Percentiles rank a stretch among this genome's conserved stretches.
Evolutionary conservation across 2,888 invertebrate genomes (phyloP).

Genomic region (Limnephilus rhombicus): DNA sequence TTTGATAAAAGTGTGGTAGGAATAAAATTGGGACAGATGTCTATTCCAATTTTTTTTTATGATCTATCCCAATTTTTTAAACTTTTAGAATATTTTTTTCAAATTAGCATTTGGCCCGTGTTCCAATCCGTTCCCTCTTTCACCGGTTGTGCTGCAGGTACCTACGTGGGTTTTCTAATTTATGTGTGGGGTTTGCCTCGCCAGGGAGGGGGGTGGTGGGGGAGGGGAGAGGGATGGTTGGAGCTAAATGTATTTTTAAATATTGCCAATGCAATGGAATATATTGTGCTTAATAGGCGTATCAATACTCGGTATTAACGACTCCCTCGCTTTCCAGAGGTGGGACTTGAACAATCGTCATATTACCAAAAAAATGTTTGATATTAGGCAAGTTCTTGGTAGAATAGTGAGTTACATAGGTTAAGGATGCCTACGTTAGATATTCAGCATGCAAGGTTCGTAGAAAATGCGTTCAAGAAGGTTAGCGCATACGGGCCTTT

Average conservation of each 20-base stretch:
- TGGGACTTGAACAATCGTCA: background rate
- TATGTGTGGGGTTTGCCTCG: conserved; percentile 55
- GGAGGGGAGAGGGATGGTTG: conserved; percentile 40
- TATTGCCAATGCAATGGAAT: conserved; percentile 65
- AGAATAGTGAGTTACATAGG: too few relatives aligned
- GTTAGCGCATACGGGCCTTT: too few relatives aligned
- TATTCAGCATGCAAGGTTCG: too few relatives aligned
- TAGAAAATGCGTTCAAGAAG: too few relatives aligned
- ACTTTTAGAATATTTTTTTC: background rate
- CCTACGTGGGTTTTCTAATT: conserved; percentile 65
- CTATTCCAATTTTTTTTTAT: background rate
- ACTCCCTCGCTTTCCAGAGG: background rate
- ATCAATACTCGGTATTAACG: conserved; percentile 15
- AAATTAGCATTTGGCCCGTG: background rate
- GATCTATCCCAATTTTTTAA: background rate
- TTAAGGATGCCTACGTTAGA: too few relatives aligned
- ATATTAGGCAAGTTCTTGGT: too few relatives aligned
- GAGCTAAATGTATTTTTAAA: conserved; percentile 66
- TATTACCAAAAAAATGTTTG: background rate
- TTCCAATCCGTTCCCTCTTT: conserved; percentile 50
- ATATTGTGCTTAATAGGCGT: conserved; percentile 60
- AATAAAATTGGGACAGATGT: too few relatives aligned
- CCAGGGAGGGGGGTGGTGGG: conserved; percentile 7
- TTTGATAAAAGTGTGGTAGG: background rate
- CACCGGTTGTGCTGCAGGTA: conserved; percentile 59